Conservation (phyloP, 2,888 invertebrate species). For the Orthosia gracilis region DNA sequence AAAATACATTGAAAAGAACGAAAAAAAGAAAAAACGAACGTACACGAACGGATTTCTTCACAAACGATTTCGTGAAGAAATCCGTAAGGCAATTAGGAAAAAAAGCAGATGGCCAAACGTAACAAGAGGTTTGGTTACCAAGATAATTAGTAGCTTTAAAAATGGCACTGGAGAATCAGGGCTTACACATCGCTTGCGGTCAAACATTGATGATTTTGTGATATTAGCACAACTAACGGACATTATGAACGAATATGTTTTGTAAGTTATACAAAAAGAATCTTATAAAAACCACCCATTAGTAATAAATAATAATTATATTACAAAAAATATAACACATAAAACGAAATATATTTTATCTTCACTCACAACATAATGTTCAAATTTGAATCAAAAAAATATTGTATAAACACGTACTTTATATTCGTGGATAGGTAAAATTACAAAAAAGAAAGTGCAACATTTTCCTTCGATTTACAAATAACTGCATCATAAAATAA, state of each 20-base stretch:
- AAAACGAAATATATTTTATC: conserved; percentile 12
- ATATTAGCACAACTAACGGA: not conserved
- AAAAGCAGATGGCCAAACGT: not conserved
- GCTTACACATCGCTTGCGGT: not conserved
- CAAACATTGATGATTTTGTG: not conserved
- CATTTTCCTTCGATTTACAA: too few species aligned
- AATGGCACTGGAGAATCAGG: not conserved
- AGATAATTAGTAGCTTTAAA: not conserved
- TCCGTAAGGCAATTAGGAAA: not conserved
- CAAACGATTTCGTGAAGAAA: not conserved
- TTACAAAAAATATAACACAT: conserved; percentile 3
- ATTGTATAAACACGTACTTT: too few species aligned
- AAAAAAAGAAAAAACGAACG: too few species aligned
- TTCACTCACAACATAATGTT: too few species aligned
- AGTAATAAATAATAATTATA: not conserved
- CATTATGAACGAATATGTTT: too few species aligned
- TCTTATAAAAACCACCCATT: not conserved
- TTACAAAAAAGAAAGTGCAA: too few species aligned
- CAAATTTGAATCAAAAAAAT: too few species aligned
- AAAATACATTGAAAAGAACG: too few species aligned
- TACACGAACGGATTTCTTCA: too few species aligned
- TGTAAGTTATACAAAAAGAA: not conserved
- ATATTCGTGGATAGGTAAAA: too few species aligned
- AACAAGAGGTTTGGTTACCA: not conserved
- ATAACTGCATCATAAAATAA: too few species aligned